These are phyloP conservation scores for Anticlea derivata DNA, from an alignment of 2,888 invertebrate genomes.

Conservation along the genomic window DNA sequence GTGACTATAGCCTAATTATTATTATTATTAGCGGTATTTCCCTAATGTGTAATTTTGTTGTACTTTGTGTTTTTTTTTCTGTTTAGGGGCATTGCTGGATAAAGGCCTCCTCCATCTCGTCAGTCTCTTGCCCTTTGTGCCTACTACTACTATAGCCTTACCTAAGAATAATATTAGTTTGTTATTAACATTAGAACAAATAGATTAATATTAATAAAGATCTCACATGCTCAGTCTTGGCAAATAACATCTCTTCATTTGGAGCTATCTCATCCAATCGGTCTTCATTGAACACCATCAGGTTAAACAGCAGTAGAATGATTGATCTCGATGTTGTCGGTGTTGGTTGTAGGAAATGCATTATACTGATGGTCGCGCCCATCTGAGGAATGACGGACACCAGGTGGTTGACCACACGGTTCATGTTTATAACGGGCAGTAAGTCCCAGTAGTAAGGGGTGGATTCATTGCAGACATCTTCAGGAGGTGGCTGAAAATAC, in stretches of 20 bases:
- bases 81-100: too few relatives aligned
- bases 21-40: too few relatives aligned
- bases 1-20: too few relatives aligned
- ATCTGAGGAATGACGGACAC: slow-evolving; percentile 52
- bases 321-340: slow-evolving; percentile 52
- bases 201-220: too few relatives aligned
- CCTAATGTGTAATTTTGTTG: too few relatives aligned
- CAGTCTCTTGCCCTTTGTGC: too few relatives aligned
- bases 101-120: too few relatives aligned
- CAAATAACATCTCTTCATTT: slow-evolving; percentile 60
- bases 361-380: slow-evolving; percentile 46
- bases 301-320: slow-evolving; percentile 58
- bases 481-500: slow-evolving; percentile 54
- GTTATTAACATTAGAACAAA: too few relatives aligned
- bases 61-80: too few relatives aligned
- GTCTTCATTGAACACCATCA: slow-evolving; percentile 62
- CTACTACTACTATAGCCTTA: too few relatives aligned
- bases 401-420: slow-evolving; percentile 61
- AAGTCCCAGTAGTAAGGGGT: slow-evolving; percentile 67
- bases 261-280: slow-evolving; percentile 56
- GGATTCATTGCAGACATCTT: slow-evolving; percentile 61
- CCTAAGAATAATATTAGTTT: too few relatives aligned
- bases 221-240: slow-evolving; percentile 47
- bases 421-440: slow-evolving; percentile 68
- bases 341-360: slow-evolving; percentile 63